These are phyloP conservation scores for Trematocara stigmaticum DNA, from an alignment of 2,113 vertebrate genomes.

Conservation along the genomic window DNA sequence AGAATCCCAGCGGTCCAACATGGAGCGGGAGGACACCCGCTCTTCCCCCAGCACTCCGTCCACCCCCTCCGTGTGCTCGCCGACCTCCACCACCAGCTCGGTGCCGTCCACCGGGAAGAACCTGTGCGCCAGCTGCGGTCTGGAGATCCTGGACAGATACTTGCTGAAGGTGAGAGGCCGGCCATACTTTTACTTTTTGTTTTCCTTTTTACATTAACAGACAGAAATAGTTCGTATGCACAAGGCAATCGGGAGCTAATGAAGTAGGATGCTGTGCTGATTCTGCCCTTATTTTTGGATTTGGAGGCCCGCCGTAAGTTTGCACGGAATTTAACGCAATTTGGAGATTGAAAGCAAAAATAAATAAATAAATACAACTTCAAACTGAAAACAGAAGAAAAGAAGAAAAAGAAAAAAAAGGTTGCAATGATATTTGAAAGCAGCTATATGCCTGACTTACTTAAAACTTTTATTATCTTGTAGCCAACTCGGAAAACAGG, in stretches of 20 bases:
- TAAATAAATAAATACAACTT: background rate
- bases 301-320: background rate
- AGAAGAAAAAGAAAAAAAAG: background rate
- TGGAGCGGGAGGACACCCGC: slow-evolving; percentile 92
- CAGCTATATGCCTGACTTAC: background rate
- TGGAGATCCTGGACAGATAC: slow-evolving; percentile 95
- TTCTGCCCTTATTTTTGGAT: background rate
- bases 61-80: slow-evolving; percentile 91
- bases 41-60: slow-evolving; percentile 90
- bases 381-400: background rate
- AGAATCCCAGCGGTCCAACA: slow-evolving; percentile 81
- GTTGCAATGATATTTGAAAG: background rate
- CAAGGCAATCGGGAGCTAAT: background rate
- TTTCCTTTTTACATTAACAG: background rate
- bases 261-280: background rate
- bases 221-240: background rate
- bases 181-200: background rate
- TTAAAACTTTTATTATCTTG: background rate
- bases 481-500: background rate
- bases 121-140: slow-evolving; percentile 92
- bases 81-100: slow-evolving; percentile 84
- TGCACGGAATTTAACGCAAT: background rate
- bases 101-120: slow-evolving; percentile 87
- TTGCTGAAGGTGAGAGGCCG: slow-evolving; percentile 84
- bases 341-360: background rate